phyloP scores from a whole-genome alignment of 2,797 vertebrate genomes.

The Bovichtus variegatus region DNA sequence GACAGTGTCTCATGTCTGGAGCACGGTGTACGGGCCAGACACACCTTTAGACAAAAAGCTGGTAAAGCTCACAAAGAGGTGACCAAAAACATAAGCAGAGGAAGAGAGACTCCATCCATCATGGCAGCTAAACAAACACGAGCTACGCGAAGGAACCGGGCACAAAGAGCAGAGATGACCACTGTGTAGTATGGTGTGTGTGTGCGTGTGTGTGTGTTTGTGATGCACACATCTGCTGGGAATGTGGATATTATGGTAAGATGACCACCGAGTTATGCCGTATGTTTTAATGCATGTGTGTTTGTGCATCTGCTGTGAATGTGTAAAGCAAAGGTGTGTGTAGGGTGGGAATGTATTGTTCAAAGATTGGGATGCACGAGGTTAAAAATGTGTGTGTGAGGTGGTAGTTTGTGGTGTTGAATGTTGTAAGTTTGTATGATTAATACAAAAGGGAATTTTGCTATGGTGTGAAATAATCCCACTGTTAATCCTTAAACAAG shows the following conservation, averaged over 20 bases:
- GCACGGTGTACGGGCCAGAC: conserved; percentile 12
- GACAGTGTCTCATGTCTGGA: conserved; percentile 37
- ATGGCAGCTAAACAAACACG: conserved; percentile 46
- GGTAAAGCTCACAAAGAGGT: conserved; percentile 37
- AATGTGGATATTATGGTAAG: conserved; percentile 10
- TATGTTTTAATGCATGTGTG: conserved; percentile 1
- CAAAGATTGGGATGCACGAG: not conserved
- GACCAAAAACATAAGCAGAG: conserved; percentile 49
- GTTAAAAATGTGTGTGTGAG: not conserved
- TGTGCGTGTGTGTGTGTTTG: conserved; percentile 12
- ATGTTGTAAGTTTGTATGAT: not conserved
- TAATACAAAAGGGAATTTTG: too few relatives aligned
- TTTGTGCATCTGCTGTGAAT: not conserved
- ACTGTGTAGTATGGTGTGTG: not conserved
- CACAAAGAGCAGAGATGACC: conserved; percentile 26
- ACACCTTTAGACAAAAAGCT: conserved; percentile 41
- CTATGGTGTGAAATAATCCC: too few relatives aligned
- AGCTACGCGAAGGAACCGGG: conserved; percentile 1
- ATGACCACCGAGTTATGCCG: not conserved
- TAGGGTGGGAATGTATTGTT: not conserved
- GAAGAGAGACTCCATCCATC: conserved; percentile 44
- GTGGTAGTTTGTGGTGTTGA: not conserved
- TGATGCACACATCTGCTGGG: conserved; percentile 21
- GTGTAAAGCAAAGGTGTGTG: not conserved
- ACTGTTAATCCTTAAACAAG: too few relatives aligned